phyloP scores from a whole-genome alignment of 2,888 invertebrate species.

The Colletes collaris region DNA sequence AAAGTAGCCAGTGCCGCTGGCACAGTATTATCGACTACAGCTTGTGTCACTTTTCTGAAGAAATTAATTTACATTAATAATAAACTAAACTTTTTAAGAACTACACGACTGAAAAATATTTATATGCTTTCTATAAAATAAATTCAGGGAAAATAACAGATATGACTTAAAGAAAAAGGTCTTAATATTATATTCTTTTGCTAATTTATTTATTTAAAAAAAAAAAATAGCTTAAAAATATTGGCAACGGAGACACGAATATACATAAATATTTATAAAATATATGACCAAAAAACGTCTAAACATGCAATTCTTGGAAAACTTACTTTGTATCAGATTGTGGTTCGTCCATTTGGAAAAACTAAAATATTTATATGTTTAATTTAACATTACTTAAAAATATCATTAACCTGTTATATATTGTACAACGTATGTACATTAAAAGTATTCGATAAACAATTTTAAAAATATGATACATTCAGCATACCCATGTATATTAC shows the following conservation, averaged over 20 bases:
- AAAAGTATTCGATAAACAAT: neutral
- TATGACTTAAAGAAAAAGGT: neutral
- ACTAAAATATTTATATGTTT: constrained; percentile 5
- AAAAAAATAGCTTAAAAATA: neutral
- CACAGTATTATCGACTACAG: constrained; percentile 69
- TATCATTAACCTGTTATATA: neutral
- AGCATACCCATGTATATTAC: constrained; percentile 3
- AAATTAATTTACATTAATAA: constrained; percentile 10
- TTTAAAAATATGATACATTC: neutral
- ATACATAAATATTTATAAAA: neutral
- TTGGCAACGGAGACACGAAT: neutral
- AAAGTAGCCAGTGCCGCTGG: constrained; percentile 78
- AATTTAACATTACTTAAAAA: constrained; percentile 5
- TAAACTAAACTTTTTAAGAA: neutral
- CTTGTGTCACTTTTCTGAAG: constrained; percentile 49
- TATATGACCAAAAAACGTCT: neutral
- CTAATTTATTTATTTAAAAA: neutral
- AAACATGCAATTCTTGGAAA: neutral
- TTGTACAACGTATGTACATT: neutral
- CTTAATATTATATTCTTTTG: neutral
- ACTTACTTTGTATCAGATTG: constrained; percentile 53
- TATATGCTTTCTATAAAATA: neutral
- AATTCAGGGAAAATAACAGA: neutral
- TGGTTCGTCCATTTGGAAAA: constrained; percentile 57
- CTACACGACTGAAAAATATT: neutral